phyloP scores from a whole-genome alignment of 1,140 invertebrate species.

The Lysiphlebus fabarum region DNA sequence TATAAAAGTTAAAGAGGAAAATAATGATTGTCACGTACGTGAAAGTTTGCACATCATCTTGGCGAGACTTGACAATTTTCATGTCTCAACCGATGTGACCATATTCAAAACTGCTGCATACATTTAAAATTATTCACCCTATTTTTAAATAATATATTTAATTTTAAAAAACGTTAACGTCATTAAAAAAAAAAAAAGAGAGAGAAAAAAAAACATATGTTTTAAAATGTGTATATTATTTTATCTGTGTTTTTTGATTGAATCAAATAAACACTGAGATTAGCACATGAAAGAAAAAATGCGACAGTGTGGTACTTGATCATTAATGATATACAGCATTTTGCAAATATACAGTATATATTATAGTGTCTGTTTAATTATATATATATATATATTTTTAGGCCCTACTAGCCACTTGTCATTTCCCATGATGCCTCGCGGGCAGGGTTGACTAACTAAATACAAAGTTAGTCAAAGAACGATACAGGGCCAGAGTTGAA shows the following conservation, averaged over 20 bases:
- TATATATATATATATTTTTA: slow-evolving; percentile 18
- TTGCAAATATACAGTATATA: slow-evolving; percentile 16
- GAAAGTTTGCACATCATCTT: slow-evolving; percentile 11
- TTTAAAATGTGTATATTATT: too few relatives aligned
- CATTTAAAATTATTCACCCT: too few relatives aligned
- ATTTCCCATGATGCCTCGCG: slow-evolving; percentile 53
- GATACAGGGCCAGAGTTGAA: slow-evolving; percentile 50
- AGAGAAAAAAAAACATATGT: too few relatives aligned
- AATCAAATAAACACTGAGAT: slow-evolving; percentile 45
- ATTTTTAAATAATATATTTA: too few relatives aligned
- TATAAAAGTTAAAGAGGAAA: slow-evolving; percentile 3
- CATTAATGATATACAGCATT: slow-evolving; percentile 21
- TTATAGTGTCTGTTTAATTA: slow-evolving; percentile 22
- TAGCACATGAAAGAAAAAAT: slow-evolving; percentile 43
- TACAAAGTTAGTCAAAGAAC: slow-evolving; percentile 51
- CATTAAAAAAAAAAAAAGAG: too few relatives aligned
- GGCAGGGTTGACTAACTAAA: slow-evolving; percentile 55
- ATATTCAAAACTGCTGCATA: too few relatives aligned
- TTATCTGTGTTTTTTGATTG: slow-evolving; percentile 26
- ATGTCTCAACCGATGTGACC: too few relatives aligned
- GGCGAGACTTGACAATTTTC: too few relatives aligned
- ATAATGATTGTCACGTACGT: slow-evolving; percentile 7
- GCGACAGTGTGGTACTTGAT: slow-evolving; percentile 18
- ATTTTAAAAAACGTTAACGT: too few relatives aligned
- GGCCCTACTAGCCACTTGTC: slow-evolving; percentile 44